Base-by-base conservation (phyloP, 2,888 invertebrate genomes). In the Cephalotes varians region DNA sequence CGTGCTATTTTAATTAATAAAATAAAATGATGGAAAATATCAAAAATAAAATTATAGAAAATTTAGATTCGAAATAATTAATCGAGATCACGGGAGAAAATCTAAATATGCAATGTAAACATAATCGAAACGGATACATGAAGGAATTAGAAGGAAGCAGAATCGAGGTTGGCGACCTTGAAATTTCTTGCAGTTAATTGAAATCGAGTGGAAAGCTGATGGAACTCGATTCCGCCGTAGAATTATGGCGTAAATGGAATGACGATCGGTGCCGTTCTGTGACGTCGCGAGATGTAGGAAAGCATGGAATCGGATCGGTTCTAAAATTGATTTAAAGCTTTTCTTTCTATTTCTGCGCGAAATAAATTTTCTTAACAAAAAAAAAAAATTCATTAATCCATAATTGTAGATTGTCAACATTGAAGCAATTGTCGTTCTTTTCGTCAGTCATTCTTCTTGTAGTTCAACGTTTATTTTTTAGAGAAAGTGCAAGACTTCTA, bases 161-260 rank as follows among this genome's bases (percentile, higher is more conserved):
- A 58, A 79, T 71, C 71, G 56, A 79, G 77, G 77, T 47, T 44
- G 56, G 71, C 77, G 25, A 34, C 56, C 77, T 79, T 79, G 77
- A 79, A 79, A 79, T 71, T 79, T 71, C 77, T 58, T 69, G n/a
- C 44, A 71, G 77, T 56, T 79, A 71, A 79, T 79, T 79, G 77
- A 79, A 79, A 79, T 79, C 56, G 77, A 79, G 71, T 79, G 77
- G 77, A 79, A 79, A 79, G 77, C 56, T 79, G 71, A 79, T 71
- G 77, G 58, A 47, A 71, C 56, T 34, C 25, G 56, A 79, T 58
- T 31, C 62, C 56, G 34, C 12, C 47, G 44, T 79, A 21, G 77
- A 56, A 71, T 79, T 79, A 71, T 34, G 40, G 18, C 34, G 77
- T 79, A 79, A 79, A 58, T 79, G 47, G 71, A 44, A 79, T 71